Base-by-base conservation (phyloP, 2,797 vertebrate species). In the Novumbra hubbsi region DNA sequence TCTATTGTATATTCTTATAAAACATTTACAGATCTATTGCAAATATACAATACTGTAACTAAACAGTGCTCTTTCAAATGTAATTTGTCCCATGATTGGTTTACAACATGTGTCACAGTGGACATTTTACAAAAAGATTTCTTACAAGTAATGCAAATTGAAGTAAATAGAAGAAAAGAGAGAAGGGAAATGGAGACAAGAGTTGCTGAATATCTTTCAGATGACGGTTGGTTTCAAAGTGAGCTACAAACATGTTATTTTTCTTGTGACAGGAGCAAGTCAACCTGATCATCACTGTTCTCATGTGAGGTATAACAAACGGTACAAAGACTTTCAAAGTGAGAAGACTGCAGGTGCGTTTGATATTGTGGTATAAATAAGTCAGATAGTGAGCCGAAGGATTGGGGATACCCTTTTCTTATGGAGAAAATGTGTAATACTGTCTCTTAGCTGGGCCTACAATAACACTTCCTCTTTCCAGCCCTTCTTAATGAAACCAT, bases 311-410 rank as follows among this genome's bases (percentile, higher is more conserved):
- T 57, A 24, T 57, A 57, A 21, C 16, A 57, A 57, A 57, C 12
- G 6, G 55, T n/a, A 21, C n/a, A 5, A 8, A 45, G 12, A 79
- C 24, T 86, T 88, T 84, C 50, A 63, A 60, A 38, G n/a, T 52
- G 24, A 74, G 30, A 50, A 21, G 63, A 21, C 41, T 84, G 80
- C 88, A 91, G 88, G 81, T 90, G 90, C 83, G 70, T 0, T 30
- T 48, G 71, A 16, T 75, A 72, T 79, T 74, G 24, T 38, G 48
- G 5, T 80, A 71, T 77, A 78, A 71, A 82, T 78, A 81, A 9
- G 45, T 27, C 69, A 70, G 2, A 48, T 5, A 28, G 27, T 49
- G 64, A n/a, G 28, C 70, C 80, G 73, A 41, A 21, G 67, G 67
- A 45, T 21, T 74, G 48, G 14, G 81, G 73, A 68, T 60, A 34